A percentile compares a stretch with the other conserved stretches of the same genome.
Evolutionary conservation across 2,113 vertebrate genomes (phyloP).

Genomic region (Heterotilapia buettikoferi): DNA sequence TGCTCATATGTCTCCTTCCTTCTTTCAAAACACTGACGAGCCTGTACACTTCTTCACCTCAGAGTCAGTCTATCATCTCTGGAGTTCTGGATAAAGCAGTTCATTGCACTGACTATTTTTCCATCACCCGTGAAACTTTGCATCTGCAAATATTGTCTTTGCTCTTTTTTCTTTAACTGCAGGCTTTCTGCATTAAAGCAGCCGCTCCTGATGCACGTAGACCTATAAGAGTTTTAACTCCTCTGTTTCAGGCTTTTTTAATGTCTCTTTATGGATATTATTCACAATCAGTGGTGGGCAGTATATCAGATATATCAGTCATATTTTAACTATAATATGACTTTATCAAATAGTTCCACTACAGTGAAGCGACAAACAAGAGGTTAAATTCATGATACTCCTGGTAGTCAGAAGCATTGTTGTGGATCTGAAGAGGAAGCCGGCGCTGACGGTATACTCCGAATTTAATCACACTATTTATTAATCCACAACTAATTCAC

Average conservation of each 20-base stretch:
- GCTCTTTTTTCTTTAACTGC: neutral
- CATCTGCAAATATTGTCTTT: neutral
- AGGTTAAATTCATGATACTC: neutral
- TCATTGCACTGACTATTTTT: neutral
- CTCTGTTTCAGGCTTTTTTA: neutral
- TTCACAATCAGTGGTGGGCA: neutral
- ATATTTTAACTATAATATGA: neutral
- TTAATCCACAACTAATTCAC: neutral
- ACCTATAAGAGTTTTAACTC: accelerated
- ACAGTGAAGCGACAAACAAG: neutral
- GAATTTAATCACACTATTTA: neutral
- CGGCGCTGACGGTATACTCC: accelerated
- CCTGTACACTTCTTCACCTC: neutral
- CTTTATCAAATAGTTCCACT: neutral
- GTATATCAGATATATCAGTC: neutral
- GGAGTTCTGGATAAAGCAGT: accelerated
- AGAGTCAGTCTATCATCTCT: neutral
- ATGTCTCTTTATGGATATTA: neutral
- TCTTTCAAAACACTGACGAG: neutral
- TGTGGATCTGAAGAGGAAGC: neutral
- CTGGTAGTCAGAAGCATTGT: neutral
- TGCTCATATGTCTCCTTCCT: accelerated
- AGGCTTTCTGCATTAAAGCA: neutral
- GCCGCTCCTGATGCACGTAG: neutral
- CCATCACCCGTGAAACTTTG: neutral